phyloP scores from a whole-genome alignment of 1,140 invertebrate genomes.

The Eumeta japonica region DNA sequence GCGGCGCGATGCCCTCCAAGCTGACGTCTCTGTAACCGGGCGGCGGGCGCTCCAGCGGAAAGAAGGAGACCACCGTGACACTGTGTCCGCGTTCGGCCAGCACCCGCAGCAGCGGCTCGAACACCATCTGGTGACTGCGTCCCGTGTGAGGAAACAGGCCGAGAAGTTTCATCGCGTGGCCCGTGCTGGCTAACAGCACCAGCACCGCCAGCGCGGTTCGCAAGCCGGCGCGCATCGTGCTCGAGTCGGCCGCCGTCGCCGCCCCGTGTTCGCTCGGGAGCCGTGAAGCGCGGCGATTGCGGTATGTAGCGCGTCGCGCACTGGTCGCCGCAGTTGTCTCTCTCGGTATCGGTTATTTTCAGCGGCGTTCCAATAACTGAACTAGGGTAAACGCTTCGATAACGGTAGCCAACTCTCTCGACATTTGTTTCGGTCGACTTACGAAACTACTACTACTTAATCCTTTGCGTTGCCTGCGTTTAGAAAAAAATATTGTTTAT shows the following conservation, averaged over 20 bases:
- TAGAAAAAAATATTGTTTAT: no score
- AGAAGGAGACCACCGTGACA: constrained; percentile 64
- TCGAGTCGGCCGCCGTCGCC: background rate
- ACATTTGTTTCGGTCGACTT: no score
- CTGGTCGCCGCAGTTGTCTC: no score
- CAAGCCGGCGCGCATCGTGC: constrained; percentile 21
- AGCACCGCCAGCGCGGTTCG: constrained; percentile 9
- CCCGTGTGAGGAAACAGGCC: constrained; percentile 64
- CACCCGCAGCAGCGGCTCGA: constrained; percentile 62
- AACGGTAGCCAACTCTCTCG: no score
- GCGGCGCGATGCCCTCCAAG: constrained; percentile 27
- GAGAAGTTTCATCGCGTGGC: constrained; percentile 48
- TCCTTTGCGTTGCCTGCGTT: no score
- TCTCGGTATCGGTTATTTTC: no score
- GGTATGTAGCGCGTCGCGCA: no score
- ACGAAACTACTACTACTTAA: no score
- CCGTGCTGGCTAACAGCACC: constrained; percentile 13
- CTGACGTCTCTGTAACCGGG: constrained; percentile 33
- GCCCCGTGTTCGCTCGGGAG: no score
- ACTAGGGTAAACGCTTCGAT: no score
- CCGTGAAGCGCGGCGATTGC: no score
- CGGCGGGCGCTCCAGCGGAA: constrained; percentile 27
- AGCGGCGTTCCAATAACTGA: no score
- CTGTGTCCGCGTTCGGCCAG: constrained; percentile 63
- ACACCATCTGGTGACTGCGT: constrained; percentile 69